Base-by-base conservation (phyloP, 2,797 vertebrate species). In the Platalea minor region DNA sequence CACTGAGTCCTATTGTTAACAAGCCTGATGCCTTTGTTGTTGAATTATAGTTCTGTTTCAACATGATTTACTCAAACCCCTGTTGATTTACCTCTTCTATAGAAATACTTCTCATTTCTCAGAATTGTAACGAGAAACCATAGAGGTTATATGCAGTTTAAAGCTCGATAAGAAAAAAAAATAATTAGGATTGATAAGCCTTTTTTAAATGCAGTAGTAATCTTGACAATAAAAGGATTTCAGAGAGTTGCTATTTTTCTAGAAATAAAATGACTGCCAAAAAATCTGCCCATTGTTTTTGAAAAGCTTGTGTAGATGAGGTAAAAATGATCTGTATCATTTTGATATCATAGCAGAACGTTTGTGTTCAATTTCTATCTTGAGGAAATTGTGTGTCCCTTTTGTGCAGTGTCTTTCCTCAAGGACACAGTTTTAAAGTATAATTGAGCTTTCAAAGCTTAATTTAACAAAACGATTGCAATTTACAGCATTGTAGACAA, bases 111-210 rank as follows among this genome's bases (percentile, higher is more conserved):
- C 89, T 95, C 37, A 11, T 90, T 88, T 92, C 88, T 89, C 37
- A 35, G 48, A 46, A n/a, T 12, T 16, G 23, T 53, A 89, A 77
- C 23, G n/a, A 93, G 80, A 73, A 94, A 80, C 60, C 56, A 9
- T 31, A 26, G 67, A 70, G 53, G 74, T 88, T 80, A 64, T 72
- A 53, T 7, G 77, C 56, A 68, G 81, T 69, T 89, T 56, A 91
- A 87, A 87, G 56, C 48, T 63, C 64, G 78, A 94, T 96, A 92
- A 91, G 75, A 81, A 91, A 88, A 91, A 88, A 78, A 87, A 80
- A 91, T 76, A 85, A 92, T 92, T 91, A 77, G 74, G 75, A 35
- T 59, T 60, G 78, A 82, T 92, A 93, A 88, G 23, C 28, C 61
- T 78, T 74, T 91, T 88, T 65, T 7, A 76, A 91, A 91, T 33